Percentiles rank a stretch among this genome's conserved stretches.
Evolutionary conservation across 2,113 vertebrate genomes (phyloP).

Genomic region (Tyrannus savana): DNA sequence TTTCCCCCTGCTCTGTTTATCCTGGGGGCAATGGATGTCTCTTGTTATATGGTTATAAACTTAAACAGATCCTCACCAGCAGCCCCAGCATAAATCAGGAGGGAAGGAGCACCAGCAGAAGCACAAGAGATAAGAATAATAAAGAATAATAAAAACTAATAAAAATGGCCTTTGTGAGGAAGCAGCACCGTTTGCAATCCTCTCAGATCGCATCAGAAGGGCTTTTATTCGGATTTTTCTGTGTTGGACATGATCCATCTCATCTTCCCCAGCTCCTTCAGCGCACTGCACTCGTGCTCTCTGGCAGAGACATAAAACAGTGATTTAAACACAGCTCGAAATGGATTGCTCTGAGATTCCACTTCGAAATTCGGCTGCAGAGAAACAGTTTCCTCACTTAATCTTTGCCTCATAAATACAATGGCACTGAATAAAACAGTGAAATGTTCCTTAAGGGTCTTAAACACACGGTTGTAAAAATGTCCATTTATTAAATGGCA

Average conservation of each 20-base stretch:
- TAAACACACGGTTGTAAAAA: not conserved
- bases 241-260: not conserved
- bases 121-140: not conserved
- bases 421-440: not conserved
- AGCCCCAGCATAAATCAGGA: not conserved
- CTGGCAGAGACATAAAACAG: not conserved
- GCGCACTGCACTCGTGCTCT: not conserved
- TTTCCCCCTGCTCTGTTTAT: not conserved
- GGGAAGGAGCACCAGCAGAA: not conserved
- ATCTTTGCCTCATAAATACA: not conserved
- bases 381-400: not conserved
- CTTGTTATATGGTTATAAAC: not conserved
- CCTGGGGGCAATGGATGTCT: slow-evolving; percentile 1
- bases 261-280: not conserved
- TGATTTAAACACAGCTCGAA: not conserved
- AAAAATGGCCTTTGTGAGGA: not conserved
- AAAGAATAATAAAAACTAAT: no score
- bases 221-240: not conserved
- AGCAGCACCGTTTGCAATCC: not conserved
- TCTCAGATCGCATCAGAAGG: not conserved
- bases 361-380: not conserved
- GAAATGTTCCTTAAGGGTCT: not conserved
- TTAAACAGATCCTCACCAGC: not conserved
- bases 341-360: not conserved
- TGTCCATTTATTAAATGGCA: not conserved